Evolutionary conservation across 2,888 invertebrate genomes (phyloP), one percentile per base, ranked within the genome.

Genomic region (Rhagium mordax): DNA sequence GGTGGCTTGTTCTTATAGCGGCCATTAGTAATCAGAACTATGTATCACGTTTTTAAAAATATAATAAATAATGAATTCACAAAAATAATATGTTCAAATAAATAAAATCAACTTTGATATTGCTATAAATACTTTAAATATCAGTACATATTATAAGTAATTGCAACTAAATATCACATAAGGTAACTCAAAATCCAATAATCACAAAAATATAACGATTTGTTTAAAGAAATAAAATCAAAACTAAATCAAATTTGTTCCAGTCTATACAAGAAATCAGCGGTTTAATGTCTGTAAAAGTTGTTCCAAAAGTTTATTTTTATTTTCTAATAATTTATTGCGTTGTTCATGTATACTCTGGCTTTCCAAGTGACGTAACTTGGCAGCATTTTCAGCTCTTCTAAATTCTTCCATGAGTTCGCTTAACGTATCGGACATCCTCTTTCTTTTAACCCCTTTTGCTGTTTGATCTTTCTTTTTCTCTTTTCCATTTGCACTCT

Each of bases 261-360:
- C 24, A 24, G 24, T 4, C 6, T 3, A 24, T 24, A 24, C 47
- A 49, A 16, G 15, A 49, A 49, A 49, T 49, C 7, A 16, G 15
- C 15, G 49, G 16, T 49, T 49, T 49, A 49, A 16, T 49, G 49
- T 49, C 15, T 49, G 15, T 49, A 49, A n/a, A n/a, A 49, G 16
- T 49, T 49, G 15, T 49, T 49, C 49, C 49, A 49, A 49, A 49
- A 49, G 16, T n/a, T 49, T 49, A 49, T 49, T 49, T 49, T 16
- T 49, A 15, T 49, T 10, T 16, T 49, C 49, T n/a, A 49, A 49
- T 49, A 49, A 16, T 6, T 49, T 49, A 49, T 49, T 7, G 6
- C 49, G 49, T 49, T n/a, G 15, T 49, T 15, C 24, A 24, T 24
- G 49, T 16, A 49, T n/a, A 49, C 15, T 10, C 16, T 49, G 49